Percentiles rank a stretch among this genome's conserved stretches.
Conservation (phyloP, 2,888 invertebrate species). For the Drosophila gaucha region DNA sequence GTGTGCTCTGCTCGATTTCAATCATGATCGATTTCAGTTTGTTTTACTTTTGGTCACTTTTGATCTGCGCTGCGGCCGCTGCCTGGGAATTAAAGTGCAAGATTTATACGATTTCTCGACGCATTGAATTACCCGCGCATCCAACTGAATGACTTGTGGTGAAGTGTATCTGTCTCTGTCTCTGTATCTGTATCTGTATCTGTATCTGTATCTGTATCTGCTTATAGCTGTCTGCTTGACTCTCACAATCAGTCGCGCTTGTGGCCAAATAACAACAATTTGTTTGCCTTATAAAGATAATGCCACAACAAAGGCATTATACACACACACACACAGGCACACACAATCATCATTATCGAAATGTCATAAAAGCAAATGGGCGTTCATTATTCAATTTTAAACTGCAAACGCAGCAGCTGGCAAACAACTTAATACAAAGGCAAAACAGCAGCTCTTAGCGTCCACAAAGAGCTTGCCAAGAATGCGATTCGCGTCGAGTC, state of each 20-base stretch:
- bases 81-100: conserved; percentile 72
- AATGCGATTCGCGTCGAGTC: conserved; percentile 34
- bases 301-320: conserved; percentile 69
- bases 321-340: conserved; percentile 5
- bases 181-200: conserved; percentile 2
- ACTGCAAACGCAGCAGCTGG: conserved; percentile 70
- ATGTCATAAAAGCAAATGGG: conserved; percentile 81
- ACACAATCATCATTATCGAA: conserved; percentile 81
- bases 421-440: conserved; percentile 75
- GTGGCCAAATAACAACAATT: conserved; percentile 75
- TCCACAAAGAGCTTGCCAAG: conserved; percentile 4
- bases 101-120: conserved; percentile 75
- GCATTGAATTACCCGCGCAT: conserved; percentile 70
- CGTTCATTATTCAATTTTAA: conserved; percentile 80
- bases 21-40: conserved; percentile 81
- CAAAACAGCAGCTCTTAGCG: conserved; percentile 41
- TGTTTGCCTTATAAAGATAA: conserved; percentile 80
- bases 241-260: conserved; percentile 53
- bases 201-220: conserved; percentile 1
- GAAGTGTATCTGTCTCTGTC: conserved; percentile 20
- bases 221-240: conserved; percentile 6
- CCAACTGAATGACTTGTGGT: conserved; percentile 63
- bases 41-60: conserved; percentile 66
- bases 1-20: conserved; percentile 71
- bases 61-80: conserved; percentile 53